Percentiles rank a stretch among this genome's conserved stretches.
phyloP scores from a whole-genome alignment of 2,888 invertebrate species.

The Sympetrum striolatum region DNA sequence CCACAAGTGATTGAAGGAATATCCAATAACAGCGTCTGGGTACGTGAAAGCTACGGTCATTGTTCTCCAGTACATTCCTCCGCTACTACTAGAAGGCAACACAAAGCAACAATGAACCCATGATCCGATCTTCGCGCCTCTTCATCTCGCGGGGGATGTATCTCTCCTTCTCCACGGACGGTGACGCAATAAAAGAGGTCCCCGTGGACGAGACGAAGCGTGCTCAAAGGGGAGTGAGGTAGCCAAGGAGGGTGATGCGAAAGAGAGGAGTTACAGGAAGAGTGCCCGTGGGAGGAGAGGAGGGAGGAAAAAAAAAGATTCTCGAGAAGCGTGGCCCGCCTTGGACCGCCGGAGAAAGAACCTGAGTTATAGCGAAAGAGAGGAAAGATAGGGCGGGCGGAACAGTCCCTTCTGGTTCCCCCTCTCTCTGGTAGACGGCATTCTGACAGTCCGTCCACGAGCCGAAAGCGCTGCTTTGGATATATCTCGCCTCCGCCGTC shows the following conservation, averaged over 20 bases:
- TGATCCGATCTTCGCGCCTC: too few relatives aligned
- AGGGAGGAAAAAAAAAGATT: not conserved
- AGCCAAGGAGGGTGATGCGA: not conserved
- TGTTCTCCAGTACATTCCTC: not conserved
- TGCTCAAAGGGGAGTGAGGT: constrained; percentile 15
- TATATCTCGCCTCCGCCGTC: not conserved
- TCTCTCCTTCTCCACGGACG: not conserved
- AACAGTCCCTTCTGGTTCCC: not conserved
- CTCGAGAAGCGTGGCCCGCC: not conserved
- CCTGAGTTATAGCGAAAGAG: not conserved
- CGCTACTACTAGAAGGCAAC: not conserved
- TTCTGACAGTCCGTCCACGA: not conserved
- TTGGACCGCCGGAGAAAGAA: not conserved
- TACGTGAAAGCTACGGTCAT: too few relatives aligned
- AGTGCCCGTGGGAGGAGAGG: not conserved
- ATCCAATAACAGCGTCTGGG: not conserved
- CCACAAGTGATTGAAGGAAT: too few relatives aligned
- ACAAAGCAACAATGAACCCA: too few relatives aligned
- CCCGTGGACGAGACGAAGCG: constrained; percentile 26
- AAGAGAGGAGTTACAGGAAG: not conserved
- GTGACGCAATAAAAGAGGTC: constrained; percentile 28
- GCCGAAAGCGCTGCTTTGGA: not conserved
- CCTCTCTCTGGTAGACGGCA: too few relatives aligned
- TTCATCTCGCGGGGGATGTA: too few relatives aligned
- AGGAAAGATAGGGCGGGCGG: not conserved